Conservation (phyloP, 2,888 invertebrate species). For the Platerodrilus igneus region DNA sequence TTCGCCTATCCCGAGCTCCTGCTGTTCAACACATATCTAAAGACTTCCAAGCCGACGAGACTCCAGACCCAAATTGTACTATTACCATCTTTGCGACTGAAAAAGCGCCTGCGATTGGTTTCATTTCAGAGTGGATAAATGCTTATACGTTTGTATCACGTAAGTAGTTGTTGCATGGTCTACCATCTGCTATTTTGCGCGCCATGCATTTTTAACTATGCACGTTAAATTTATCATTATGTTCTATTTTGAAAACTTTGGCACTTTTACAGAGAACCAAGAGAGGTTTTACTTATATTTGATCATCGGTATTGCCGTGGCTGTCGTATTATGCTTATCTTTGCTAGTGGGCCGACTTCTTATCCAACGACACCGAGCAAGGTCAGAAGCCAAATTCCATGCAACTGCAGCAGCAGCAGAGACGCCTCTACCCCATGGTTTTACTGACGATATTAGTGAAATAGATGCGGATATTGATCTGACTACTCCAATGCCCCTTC, state of each 20-base stretch:
- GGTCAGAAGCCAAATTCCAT: conserved; percentile 63
- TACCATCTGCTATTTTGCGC: conserved; percentile 29
- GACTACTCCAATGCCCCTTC: conserved; percentile 63
- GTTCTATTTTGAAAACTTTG: conserved; percentile 4
- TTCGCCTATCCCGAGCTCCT: conserved; percentile 36
- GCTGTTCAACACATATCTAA: conserved; percentile 38
- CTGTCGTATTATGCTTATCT: conserved; percentile 66
- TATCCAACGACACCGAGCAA: conserved; percentile 60
- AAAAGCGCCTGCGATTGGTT: conserved; percentile 56
- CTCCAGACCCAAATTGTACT: conserved; percentile 49
- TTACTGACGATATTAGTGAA: conserved; percentile 83
- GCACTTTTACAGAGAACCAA: conserved; percentile 59
- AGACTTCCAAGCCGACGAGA: conserved; percentile 45
- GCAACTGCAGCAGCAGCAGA: conserved; percentile 66
- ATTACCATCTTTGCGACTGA: conserved; percentile 49
- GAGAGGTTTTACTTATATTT: conserved; percentile 81
- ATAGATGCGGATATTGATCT: conserved; percentile 76
- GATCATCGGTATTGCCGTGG: conserved; percentile 68
- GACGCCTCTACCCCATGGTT: conserved; percentile 74
- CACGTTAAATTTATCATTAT: no score
- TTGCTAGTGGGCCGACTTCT: conserved; percentile 68
- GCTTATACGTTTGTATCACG: conserved; percentile 64
- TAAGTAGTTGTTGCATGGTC: conserved; percentile 52
- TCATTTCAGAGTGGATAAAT: conserved; percentile 66
- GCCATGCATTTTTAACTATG: conserved; percentile 20